Evolutionary conservation across 1,140 invertebrate genomes (phyloP).

Genomic region (Trachymyrmex cornetzi): DNA sequence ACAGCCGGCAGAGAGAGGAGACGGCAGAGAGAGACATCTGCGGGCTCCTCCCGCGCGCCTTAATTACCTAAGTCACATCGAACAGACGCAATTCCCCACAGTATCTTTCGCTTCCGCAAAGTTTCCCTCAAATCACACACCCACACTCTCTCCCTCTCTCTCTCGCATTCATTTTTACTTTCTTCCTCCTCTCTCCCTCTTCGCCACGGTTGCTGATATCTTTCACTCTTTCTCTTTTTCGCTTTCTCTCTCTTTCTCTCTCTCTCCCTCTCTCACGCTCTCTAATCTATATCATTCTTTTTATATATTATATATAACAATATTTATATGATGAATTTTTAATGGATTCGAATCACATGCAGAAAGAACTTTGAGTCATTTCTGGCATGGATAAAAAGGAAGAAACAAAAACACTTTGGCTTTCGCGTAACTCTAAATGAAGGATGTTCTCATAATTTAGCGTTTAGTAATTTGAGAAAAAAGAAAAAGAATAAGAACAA

Average conservation of each 20-base stretch:
- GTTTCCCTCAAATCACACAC: neutral
- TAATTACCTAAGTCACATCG: conserved; percentile 83
- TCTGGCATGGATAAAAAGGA: conserved; percentile 83
- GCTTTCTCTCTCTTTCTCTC: conserved; percentile 20
- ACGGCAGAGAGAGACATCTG: conserved; percentile 72
- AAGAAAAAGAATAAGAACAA: conserved; percentile 12
- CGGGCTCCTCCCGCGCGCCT: conserved; percentile 66
- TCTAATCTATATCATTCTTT: conserved; percentile 83
- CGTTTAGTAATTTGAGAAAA: conserved; percentile 23
- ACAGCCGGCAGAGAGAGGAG: conserved; percentile 74
- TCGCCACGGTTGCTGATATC: neutral
- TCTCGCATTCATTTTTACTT: conserved; percentile 19
- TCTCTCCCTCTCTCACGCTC: conserved; percentile 32
- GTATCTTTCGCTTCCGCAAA: conserved; percentile 67
- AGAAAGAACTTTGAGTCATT: conserved; percentile 85
- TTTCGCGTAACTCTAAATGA: conserved; percentile 81
- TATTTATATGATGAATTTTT: conserved; percentile 87
- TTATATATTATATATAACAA: conserved; percentile 86
- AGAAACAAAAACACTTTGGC: conserved; percentile 86
- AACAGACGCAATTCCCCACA: conserved; percentile 80
- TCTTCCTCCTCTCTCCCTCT: neutral
- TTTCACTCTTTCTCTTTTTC: conserved; percentile 42
- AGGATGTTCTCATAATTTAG: conserved; percentile 53
- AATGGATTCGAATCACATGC: conserved; percentile 85
- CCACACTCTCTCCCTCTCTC: neutral